Evolutionary conservation across 2,797 vertebrate species (phyloP), one percentile per base, ranked within the genome.

Genomic region (Pseudochirops corinnae): DNA sequence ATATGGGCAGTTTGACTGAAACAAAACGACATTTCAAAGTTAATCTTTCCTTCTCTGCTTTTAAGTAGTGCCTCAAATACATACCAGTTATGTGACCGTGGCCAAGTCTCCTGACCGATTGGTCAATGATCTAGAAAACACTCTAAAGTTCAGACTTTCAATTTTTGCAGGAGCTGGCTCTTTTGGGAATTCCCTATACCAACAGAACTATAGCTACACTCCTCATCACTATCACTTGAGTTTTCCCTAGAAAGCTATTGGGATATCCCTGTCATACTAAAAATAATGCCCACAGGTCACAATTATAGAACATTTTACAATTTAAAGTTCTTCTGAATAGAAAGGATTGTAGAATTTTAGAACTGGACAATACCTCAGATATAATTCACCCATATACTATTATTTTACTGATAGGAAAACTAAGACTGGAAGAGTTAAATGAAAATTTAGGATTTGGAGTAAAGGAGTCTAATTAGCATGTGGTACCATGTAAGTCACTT

Each of bases 21-120:
- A 46, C 33, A 39, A 74, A 74, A 18, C 13, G 18, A 91, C 4
- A 93, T 95, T 96, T 94, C 74, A 82, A 93, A 94, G 92, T 91
- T 1, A 4, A 5, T 91, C 50, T 94, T 11, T 74, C n/a, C 14
- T 74, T 74, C 16, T 82, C n/a, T 39, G 29, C n/a, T 82, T 82
- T n/a, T 74, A n/a, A 74, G 62, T 18, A 33, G 39, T 74, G 33
- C 10, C 4, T 74, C 62, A 16, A 74, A n/a, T 39, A 39, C 16
- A 74, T 39, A 74, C 14, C 4, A 7, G 0, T 39, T 82, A 24
- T 46, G 62, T 74, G n/a, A 24, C 33, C 1, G 6, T 46, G 18
- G 62, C 14, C 62, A 39, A 39, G 33, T 46, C n/a, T 82, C 18
- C 10, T 24, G 18, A 82, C 2, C n/a, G 5, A 7, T 46, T 3